Evolutionary conservation across 2,888 invertebrate genomes (phyloP), one percentile per base, ranked within the genome.

Genomic region (Nemurella pictetii): DNA sequence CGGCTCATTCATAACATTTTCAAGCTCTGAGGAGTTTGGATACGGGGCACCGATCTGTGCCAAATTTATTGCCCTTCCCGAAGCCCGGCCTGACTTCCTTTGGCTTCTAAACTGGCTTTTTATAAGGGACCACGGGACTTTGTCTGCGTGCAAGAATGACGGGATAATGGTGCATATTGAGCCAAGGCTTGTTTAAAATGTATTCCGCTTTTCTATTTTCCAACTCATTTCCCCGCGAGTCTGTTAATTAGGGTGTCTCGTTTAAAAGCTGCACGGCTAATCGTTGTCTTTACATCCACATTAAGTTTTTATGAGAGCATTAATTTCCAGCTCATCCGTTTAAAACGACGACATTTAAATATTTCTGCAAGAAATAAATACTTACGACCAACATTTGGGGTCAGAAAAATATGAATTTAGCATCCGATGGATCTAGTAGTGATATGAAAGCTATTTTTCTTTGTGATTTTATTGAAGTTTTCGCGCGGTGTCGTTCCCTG

Each of bases 401-500:
- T n/a, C n/a, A 20, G 20, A 55, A 55, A 55, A 20, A 20, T 12
- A 55, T 55, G 55, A 7, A 55, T 55, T 20, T 55, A 12, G 15
- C 55, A 20, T 2, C 55, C 9, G 15, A 20, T 55, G 20, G 20
- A 55, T 20, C 55, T 20, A 55, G 3, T 1, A 2, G 55, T 12
- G 5, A 55, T 55, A 12, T 77, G 30, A 78, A 29, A 78, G 30
- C 27, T 78, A 28, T n/a, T 78, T 1, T 78, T 78, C 78, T 29
- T 25, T 78, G 78, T 78, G 78, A 29, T 78, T 78, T 78, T 20
- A 78, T 5, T 29, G 29, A 78, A 55, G 29, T 29, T 78, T 72
- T 9, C 30, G 15, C 28, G n/a, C 7, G 82, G 82, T 82, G 82
- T 82, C 82, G 82, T 72, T 82, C 2, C 29, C 72, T 25, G 29